Conservation (phyloP, 2,888 invertebrate genomes). For the Drosophila helvetica region DNA sequence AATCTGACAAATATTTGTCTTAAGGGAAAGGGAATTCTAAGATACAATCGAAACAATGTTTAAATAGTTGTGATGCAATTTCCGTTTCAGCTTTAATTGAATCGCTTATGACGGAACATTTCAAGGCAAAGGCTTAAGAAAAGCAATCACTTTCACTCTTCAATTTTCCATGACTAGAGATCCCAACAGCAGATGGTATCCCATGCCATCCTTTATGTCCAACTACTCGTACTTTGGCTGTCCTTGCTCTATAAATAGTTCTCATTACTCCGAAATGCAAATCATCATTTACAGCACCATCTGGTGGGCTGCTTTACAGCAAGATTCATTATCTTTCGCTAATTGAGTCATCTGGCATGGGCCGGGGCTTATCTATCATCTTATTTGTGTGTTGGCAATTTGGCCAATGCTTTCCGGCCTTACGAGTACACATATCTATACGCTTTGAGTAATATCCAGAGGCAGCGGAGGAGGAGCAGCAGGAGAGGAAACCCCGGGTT, state of each 20-base stretch:
- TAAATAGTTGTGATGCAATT: not conserved
- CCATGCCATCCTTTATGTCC: no score
- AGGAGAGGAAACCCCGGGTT: slow-evolving; percentile 53
- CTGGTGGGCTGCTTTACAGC: not conserved
- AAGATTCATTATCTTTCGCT: slow-evolving; percentile 50
- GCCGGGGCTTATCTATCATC: slow-evolving; percentile 58
- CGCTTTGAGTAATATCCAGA: slow-evolving; percentile 40
- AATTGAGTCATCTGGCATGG: slow-evolving; percentile 63
- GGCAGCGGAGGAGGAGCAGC: slow-evolving; percentile 50
- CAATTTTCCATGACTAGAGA: no score
- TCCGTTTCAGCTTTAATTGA: not conserved
- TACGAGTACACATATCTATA: not conserved
- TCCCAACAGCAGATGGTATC: no score
- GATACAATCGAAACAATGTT: slow-evolving; percentile 16
- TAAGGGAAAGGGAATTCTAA: slow-evolving; percentile 8
- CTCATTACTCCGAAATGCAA: no score
- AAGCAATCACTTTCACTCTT: no score
- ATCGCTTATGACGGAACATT: not conserved
- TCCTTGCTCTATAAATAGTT: no score
- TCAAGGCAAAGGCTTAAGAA: no score
- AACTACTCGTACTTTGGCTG: no score
- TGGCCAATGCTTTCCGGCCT: slow-evolving; percentile 29
- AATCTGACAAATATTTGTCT: slow-evolving; percentile 35
- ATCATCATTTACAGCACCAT: no score
- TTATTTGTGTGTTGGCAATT: slow-evolving; percentile 40